Evolutionary conservation across 2,113 vertebrate genomes (phyloP).

Genomic region (Mobula hypostoma): DNA sequence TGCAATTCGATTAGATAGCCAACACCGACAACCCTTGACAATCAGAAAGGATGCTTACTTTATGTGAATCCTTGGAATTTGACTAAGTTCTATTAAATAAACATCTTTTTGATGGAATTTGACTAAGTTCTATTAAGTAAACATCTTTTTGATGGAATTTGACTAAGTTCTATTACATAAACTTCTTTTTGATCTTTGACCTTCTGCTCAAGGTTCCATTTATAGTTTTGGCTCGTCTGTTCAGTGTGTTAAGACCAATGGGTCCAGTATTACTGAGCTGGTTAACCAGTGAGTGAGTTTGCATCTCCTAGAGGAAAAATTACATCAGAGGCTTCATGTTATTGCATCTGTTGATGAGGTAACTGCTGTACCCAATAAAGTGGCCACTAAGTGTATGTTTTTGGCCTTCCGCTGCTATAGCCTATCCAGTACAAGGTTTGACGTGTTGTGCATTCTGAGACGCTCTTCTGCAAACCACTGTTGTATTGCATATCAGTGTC

Average conservation of each 20-base stretch:
- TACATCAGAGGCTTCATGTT: not conserved
- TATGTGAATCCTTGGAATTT: not conserved
- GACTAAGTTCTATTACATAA: not conserved
- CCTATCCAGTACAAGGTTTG: too few species aligned
- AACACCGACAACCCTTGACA: not conserved
- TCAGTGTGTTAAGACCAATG: not conserved
- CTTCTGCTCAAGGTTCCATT: not conserved
- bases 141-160: not conserved
- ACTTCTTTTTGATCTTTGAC: not conserved
- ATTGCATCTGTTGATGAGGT: not conserved
- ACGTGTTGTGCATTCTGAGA: too few species aligned
- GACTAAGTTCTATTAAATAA: not conserved
- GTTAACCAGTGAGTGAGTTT: not conserved
- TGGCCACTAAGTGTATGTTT: too few species aligned
- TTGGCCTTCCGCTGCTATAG: too few species aligned
- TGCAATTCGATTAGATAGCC: not conserved
- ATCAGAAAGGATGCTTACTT: not conserved
- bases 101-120: not conserved
- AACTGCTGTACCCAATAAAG: too few species aligned
- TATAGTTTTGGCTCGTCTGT: not conserved
- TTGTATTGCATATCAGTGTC: too few species aligned
- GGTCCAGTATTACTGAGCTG: not conserved
- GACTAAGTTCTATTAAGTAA: not conserved
- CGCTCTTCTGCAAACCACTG: too few species aligned
- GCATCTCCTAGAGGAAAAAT: not conserved